phyloP scores from a whole-genome alignment of 2,113 vertebrate genomes.

The Protobothrops flavoviridis region DNA sequence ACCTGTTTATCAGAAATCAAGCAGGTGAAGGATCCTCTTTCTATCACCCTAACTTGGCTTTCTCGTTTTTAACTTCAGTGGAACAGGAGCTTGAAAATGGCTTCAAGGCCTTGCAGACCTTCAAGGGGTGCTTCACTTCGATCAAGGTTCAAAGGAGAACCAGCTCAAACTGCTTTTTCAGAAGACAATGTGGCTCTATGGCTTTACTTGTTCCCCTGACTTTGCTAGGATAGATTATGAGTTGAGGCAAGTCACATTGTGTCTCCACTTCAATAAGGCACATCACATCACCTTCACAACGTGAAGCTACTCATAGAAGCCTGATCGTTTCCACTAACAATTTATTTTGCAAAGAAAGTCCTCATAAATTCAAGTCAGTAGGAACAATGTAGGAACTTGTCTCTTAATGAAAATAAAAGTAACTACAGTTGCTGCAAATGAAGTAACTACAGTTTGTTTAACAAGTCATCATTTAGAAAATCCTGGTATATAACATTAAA shows the following conservation, averaged over 20 bases:
- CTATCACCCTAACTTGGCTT: neutral
- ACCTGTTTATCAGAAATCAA: neutral
- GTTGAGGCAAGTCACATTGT: neutral
- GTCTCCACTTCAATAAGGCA: neutral
- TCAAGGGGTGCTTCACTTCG: neutral
- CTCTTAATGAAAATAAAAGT: neutral
- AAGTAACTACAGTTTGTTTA: neutral
- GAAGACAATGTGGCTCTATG: neutral
- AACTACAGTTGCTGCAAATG: neutral
- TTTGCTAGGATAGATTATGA: neutral
- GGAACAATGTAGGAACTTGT: neutral
- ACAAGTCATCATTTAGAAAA: neutral
- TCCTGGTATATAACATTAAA: neutral
- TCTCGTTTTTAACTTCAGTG: neutral
- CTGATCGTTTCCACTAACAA: neutral
- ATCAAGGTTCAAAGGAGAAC: neutral
- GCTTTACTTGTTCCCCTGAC: neutral
- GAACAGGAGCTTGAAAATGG: neutral
- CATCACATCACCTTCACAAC: neutral
- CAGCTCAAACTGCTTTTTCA: neutral
- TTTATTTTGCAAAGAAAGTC: neutral
- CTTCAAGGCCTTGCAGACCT: neutral
- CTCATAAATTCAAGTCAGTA: neutral
- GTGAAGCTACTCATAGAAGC: neutral
- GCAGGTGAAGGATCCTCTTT: neutral